Percentiles rank a stretch among this genome's conserved stretches.
Conservation (phyloP, 2,888 invertebrate genomes). For the Prenolepis imparis region DNA sequence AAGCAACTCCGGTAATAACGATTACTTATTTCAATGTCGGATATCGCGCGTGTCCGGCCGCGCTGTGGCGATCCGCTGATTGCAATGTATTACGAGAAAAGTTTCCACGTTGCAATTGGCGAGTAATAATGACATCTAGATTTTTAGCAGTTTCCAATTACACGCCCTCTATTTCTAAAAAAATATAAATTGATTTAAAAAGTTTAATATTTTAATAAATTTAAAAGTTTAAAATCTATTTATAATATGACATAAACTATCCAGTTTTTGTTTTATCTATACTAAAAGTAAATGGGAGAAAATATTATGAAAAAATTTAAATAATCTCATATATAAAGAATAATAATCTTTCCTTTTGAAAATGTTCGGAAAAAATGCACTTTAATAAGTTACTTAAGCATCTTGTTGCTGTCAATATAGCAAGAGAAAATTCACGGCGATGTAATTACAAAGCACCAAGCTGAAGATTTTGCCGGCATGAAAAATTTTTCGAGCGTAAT, state of each 20-base stretch:
- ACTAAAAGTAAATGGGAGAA: neutral
- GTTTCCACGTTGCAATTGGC: neutral
- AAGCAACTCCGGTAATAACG: conserved; percentile 16
- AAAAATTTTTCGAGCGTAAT: conserved; percentile 55
- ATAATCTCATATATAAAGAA: neutral
- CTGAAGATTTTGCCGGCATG: conserved; percentile 6
- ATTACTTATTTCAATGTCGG: conserved; percentile 51
- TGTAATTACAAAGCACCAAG: neutral
- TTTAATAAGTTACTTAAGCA: neutral
- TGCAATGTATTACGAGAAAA: conserved; percentile 15
- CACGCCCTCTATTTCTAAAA: neutral
- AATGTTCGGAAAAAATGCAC: neutral
- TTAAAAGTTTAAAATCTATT: neutral
- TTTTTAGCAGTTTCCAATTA: conserved; percentile 17
- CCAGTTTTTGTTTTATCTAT: neutral
- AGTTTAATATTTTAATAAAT: conserved; percentile 14
- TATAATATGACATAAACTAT: neutral
- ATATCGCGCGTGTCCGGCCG: conserved; percentile 32
- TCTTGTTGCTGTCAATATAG: neutral
- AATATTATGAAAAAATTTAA: neutral
- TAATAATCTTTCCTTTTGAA: neutral
- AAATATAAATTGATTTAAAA: conserved; percentile 12
- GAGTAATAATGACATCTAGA: conserved; percentile 16
- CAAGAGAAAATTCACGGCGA: neutral
- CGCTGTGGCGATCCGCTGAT: conserved; percentile 16